Conservation (phyloP, 2,113 vertebrate genomes). For the Mormyrus iriodes region DNA sequence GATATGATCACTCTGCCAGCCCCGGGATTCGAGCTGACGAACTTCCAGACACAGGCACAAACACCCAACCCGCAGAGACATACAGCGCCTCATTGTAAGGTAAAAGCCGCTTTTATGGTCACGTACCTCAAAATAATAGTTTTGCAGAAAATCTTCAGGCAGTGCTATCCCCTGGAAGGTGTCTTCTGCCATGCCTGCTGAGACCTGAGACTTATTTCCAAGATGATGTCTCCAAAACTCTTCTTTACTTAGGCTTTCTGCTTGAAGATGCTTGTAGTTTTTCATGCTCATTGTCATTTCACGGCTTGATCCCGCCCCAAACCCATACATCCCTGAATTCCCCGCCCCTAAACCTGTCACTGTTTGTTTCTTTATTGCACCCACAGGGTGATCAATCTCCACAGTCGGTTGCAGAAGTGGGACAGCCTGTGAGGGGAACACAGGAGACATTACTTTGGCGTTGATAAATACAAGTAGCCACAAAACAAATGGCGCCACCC, state of each 20-base stretch:
- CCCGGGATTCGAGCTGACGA: background rate
- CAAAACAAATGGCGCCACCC: background rate
- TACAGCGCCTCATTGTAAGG: background rate
- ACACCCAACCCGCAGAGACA: background rate
- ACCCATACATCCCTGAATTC: background rate
- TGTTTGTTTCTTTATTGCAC: background rate
- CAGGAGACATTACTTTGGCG: background rate
- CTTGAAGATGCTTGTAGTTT: background rate
- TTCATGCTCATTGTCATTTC: background rate
- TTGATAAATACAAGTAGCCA: background rate
- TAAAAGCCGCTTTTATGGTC: background rate
- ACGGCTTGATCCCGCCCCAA: background rate
- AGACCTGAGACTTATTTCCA: background rate
- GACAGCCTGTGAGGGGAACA: constrained; percentile 38
- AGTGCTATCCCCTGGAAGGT: constrained; percentile 36
- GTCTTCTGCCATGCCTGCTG: constrained; percentile 33
- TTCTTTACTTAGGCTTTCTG: background rate
- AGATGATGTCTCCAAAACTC: background rate
- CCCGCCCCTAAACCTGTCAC: background rate
- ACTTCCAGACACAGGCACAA: background rate
- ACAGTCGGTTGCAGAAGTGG: constrained; percentile 35
- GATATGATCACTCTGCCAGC: background rate
- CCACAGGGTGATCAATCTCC: constrained; percentile 20
- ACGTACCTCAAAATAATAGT: constrained; percentile 58
- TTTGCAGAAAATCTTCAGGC: constrained; percentile 42